Conservation (phyloP, 1,140 invertebrate genomes). For the Euura saliciscinereae region DNA sequence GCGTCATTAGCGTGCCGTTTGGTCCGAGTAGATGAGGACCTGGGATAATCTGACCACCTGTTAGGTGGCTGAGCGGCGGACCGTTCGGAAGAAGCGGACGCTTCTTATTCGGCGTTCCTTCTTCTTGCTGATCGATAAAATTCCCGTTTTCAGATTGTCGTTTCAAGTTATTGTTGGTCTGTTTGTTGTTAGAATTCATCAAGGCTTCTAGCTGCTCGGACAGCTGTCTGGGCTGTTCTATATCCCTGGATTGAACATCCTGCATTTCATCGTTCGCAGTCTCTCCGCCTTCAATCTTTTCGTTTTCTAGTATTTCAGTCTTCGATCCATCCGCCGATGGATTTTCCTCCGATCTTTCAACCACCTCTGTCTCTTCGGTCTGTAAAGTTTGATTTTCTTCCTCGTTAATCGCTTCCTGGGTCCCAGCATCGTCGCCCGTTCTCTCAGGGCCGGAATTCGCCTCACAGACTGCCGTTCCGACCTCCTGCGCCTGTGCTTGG, state of each 20-base stretch:
- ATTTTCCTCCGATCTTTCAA: not conserved
- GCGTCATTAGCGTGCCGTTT: slow-evolving; percentile 26
- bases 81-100: slow-evolving; percentile 32
- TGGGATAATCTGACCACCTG: slow-evolving; percentile 1
- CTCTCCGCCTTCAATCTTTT: not conserved
- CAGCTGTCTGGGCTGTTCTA: slow-evolving; percentile 21
- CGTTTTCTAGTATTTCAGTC: slow-evolving; percentile 3
- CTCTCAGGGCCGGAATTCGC: not conserved
- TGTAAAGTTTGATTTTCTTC: not conserved
- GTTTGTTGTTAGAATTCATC: slow-evolving; percentile 27
- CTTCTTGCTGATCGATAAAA: slow-evolving; percentile 28
- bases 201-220: slow-evolving; percentile 46
- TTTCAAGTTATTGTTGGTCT: slow-evolving; percentile 32
- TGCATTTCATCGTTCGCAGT: slow-evolving; percentile 21
- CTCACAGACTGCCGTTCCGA: slow-evolving; percentile 14
- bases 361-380: not conserved
- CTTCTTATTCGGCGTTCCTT: slow-evolving; percentile 21
- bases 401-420: not conserved
- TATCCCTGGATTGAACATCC: not conserved
- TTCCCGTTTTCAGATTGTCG: slow-evolving; percentile 37
- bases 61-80: slow-evolving; percentile 19
- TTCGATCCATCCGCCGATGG: slow-evolving; percentile 3
- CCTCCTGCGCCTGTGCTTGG: slow-evolving; percentile 26
- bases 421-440: not conserved
- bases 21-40: not conserved